A percentile compares a stretch with the other conserved stretches of the same genome.
These are phyloP conservation scores for Nipponacmea schrenckii DNA, from an alignment of 2,888 invertebrate genomes.

Conservation along the genomic window DNA sequence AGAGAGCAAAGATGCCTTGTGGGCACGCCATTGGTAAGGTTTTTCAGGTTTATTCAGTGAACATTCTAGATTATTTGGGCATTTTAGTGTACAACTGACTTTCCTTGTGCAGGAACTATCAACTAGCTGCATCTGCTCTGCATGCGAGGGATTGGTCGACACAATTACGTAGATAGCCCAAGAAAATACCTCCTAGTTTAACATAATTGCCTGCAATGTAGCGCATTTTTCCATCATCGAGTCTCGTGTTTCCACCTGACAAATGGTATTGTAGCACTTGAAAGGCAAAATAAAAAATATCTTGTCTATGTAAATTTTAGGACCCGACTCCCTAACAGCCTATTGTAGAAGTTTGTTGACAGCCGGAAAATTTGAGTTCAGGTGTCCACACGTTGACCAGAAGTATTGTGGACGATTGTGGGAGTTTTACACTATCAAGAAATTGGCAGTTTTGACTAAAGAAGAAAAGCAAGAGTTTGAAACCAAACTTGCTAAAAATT, in stretches of 20 bases:
- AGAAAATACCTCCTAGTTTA: no score
- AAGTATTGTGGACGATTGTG: slow-evolving; percentile 33
- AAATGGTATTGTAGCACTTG: no score
- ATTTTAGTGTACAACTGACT: neutral
- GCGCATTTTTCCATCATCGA: no score
- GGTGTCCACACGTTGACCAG: slow-evolving; percentile 33
- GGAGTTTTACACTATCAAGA: slow-evolving; percentile 37
- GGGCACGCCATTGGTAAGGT: slow-evolving; percentile 38
- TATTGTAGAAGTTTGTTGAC: slow-evolving; percentile 36
- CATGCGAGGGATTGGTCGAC: no score
- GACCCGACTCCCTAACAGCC: slow-evolving; percentile 41
- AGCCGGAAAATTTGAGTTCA: slow-evolving; percentile 33
- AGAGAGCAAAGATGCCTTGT: slow-evolving; percentile 41
- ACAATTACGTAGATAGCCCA: no score
- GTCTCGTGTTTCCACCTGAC: no score
- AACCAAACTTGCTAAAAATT: slow-evolving; percentile 36
- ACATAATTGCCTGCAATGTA: no score
- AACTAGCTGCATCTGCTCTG: no score
- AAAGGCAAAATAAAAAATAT: no score
- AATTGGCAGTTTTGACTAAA: slow-evolving; percentile 34
- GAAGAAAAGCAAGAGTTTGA: slow-evolving; percentile 38
- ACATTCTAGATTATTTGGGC: neutral
- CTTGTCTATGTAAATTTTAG: no score
- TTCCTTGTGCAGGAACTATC: neutral
- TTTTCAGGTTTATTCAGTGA: neutral